phyloP scores from a whole-genome alignment of 2,113 vertebrate species.

The Nicator chloris region DNA sequence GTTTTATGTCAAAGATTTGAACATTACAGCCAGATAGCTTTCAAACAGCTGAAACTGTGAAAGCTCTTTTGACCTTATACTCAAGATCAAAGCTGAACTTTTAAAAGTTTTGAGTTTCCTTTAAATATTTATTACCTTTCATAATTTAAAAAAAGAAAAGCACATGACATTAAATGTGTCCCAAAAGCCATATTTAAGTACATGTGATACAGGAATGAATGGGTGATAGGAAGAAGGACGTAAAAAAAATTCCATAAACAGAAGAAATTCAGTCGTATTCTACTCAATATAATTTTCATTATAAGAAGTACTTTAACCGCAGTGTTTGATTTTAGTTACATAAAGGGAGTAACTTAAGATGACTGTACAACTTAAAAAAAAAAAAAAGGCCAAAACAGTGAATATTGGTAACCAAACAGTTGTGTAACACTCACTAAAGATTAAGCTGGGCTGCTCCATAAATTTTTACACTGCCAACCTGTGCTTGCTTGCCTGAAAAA shows the following conservation, averaged over 20 bases:
- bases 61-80: neutral
- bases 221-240: neutral
- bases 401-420: neutral
- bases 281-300: neutral
- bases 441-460: neutral
- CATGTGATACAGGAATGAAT: neutral
- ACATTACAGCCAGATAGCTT: neutral
- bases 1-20: neutral
- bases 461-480: neutral
- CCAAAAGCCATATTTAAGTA: neutral
- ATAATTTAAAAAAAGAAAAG: neutral
- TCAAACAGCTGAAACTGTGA: neutral
- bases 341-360: neutral
- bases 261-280: neutral
- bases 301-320: neutral
- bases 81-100: neutral
- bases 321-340: neutral
- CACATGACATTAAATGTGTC: neutral
- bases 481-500: neutral
- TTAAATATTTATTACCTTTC: neutral
- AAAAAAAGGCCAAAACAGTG: neutral
- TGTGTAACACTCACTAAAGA: neutral
- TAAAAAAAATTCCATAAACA: neutral
- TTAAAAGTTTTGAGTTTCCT: neutral
- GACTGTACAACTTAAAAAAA: neutral